Base-by-base conservation (phyloP, 2,797 vertebrate species). In the Triplophysa yarkandensis region DNA sequence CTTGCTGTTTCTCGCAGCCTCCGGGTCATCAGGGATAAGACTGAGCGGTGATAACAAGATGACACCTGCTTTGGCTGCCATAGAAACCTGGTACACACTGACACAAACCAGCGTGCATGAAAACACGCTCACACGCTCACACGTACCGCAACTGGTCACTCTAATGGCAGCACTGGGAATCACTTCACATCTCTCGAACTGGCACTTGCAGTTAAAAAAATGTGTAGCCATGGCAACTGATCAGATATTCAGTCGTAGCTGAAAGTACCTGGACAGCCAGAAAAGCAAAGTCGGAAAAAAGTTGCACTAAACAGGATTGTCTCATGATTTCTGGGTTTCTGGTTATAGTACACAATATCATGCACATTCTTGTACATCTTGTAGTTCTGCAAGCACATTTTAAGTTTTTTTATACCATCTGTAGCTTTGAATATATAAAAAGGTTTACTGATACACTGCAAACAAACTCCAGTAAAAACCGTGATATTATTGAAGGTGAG, bases 211-310 rank as follows among this genome's bases (percentile, higher is more conserved):
- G 36, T 32, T 4, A 69, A 61, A 68, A 64, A 66, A 74, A 46
- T 14, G 65, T 79, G 79, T 84, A 82, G 46, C 76, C 81, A 83
- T 83, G 76, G 81, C 77, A 83, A 84, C 81, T 74, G 73, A 81
- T 77, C 64, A 74, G 72, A 75, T 39, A 84, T 77, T 79, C 79
- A 60, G 52, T 44, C 43, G 61, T 57, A 50, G 67, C 63, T 71
- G 64, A 60, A 75, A 74, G 77, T 36, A 57, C 63, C 76, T 76
- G 55, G 50, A 46, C 60, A 78, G 54, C 74, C 68, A 32, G 10
- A 14, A 73, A 28, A 50, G 17, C 6, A 52, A 2, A 58, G 52
- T 14, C 11, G 27, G 17, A 4, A 10, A 10, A 39, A 63, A 63
- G 73, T 76, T 32, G 61, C 30, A 68, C 55, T 50, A 13, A 73